Conservation (phyloP, 1,140 invertebrate genomes). For the Microvelia longipes region DNA sequence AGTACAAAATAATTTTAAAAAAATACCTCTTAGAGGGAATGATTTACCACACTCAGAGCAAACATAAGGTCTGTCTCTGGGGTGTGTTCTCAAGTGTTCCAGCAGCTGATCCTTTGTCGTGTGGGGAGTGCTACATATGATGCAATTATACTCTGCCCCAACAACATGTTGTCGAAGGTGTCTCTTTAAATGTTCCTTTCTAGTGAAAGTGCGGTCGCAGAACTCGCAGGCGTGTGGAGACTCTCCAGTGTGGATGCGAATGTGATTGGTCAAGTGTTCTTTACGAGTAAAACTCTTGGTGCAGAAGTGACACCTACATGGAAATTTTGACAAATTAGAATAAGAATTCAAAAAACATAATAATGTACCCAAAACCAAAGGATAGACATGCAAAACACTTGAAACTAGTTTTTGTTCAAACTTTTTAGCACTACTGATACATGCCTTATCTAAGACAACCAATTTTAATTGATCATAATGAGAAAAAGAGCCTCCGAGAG, state of each 20-base stretch:
- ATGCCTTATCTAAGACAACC: too few relatives aligned
- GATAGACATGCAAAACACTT: too few relatives aligned
- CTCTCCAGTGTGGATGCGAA: constrained; percentile 58
- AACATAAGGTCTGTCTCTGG: constrained; percentile 45
- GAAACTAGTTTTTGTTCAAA: too few relatives aligned
- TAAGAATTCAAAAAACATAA: too few relatives aligned
- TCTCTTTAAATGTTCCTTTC: constrained; percentile 65
- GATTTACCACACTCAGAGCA: constrained; percentile 26
- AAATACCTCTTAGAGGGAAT: constrained; percentile 26
- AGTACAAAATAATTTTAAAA: too few relatives aligned
- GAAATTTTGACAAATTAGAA: too few relatives aligned
- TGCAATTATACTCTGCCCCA: constrained; percentile 71
- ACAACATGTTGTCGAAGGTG: constrained; percentile 78
- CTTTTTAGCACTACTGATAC: too few relatives aligned
- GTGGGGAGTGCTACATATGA: constrained; percentile 72
- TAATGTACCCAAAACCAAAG: too few relatives aligned
- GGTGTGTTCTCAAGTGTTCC: constrained; percentile 66
- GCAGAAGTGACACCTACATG: constrained; percentile 45
- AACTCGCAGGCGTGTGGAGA: constrained; percentile 66
- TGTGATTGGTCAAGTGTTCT: constrained; percentile 80
- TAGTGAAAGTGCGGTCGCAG: constrained; percentile 64
- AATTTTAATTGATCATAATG: too few relatives aligned
- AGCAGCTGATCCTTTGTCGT: constrained; percentile 71
- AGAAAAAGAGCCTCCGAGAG: too few relatives aligned
- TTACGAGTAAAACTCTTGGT: constrained; percentile 70